Evolutionary conservation across 2,113 vertebrate species (phyloP).

Genomic region (Bombycilla garrulus): DNA sequence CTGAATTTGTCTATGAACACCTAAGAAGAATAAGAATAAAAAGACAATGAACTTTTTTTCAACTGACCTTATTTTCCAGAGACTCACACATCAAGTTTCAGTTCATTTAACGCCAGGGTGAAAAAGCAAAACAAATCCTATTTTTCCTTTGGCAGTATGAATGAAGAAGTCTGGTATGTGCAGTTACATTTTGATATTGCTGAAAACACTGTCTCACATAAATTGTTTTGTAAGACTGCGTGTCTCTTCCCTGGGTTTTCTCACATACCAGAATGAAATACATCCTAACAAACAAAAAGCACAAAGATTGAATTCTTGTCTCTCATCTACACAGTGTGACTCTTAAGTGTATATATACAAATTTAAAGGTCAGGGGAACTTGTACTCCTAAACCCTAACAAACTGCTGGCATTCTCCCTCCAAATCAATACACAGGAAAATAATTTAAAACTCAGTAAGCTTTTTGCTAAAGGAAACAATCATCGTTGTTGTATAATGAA

Average conservation of each 20-base stretch:
- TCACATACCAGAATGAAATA: not conserved
- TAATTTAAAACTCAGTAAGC: not conserved
- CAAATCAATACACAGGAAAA: not conserved
- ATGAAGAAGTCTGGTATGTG: conserved; percentile 39
- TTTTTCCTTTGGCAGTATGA: conserved; percentile 59
- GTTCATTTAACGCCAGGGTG: conserved; percentile 17
- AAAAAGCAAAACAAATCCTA: conserved; percentile 55
- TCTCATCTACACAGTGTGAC: not conserved
- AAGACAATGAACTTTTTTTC: conserved; percentile 45
- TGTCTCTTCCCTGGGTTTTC: not conserved
- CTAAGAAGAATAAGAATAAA: conserved; percentile 53
- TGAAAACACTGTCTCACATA: not conserved
- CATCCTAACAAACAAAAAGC: not conserved
- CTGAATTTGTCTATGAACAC: conserved; percentile 54
- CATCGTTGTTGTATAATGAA: not conserved
- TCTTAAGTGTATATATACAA: not conserved
- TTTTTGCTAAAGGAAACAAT: conserved; percentile 1
- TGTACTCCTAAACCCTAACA: not conserved
- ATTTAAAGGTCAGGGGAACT: not conserved
- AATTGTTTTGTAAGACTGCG: not conserved
- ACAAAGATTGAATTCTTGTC: not conserved
- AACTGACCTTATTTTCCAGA: conserved; percentile 49
- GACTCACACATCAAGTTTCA: conserved; percentile 44
- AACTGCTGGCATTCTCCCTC: not conserved
- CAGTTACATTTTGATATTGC: not conserved